phyloP scores from a whole-genome alignment of 2,888 invertebrate species.

The Latrodectus hesperus region DNA sequence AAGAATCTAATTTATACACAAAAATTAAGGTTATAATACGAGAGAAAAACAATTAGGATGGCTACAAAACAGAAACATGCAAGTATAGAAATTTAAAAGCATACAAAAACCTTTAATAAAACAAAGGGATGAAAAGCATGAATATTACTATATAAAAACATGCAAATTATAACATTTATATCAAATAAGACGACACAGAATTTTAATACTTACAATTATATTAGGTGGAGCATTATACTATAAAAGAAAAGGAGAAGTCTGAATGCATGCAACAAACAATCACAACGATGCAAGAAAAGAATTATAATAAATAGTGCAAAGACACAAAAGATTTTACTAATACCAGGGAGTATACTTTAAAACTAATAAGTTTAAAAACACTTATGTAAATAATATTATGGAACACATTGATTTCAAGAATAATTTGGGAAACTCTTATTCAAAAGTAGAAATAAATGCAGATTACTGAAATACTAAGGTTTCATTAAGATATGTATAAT shows the following conservation, averaged over 20 bases:
- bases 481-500: too few relatives aligned
- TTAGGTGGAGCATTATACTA: conserved; percentile 70
- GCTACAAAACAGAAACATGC: background rate
- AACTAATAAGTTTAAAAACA: too few relatives aligned
- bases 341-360: too few relatives aligned
- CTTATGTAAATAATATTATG: too few relatives aligned
- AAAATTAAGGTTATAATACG: too few relatives aligned
- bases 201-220: conserved; percentile 70
- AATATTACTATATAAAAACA: background rate
- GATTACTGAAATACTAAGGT: too few relatives aligned
- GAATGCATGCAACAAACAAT: conserved; percentile 54
- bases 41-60: too few relatives aligned
- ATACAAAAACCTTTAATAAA: background rate
- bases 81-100: background rate
- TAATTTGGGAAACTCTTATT: too few relatives aligned
- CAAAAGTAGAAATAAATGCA: too few relatives aligned
- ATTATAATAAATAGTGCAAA: background rate
- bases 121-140: background rate
- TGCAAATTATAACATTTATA: background rate
- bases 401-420: too few relatives aligned
- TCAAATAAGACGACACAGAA: conserved; percentile 10
- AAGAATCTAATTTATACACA: too few relatives aligned
- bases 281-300: conserved; percentile 49
- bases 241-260: conserved; percentile 36
- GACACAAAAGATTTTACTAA: background rate